Base-by-base conservation (phyloP, 2,888 invertebrate species). In the Eulithis prunata region DNA sequence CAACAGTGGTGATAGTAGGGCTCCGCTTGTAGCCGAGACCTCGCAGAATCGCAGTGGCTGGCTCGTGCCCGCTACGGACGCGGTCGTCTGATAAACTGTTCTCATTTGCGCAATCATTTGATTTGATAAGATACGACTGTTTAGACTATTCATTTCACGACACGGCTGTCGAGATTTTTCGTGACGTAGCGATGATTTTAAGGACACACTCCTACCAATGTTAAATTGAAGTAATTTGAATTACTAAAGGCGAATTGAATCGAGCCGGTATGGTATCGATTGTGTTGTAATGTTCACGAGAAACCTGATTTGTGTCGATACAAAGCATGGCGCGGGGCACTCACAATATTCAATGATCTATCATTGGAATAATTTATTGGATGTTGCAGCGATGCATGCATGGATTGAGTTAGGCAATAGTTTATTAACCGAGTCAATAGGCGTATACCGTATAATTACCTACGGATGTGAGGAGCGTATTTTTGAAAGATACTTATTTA, bases 41-140 rank as follows among this genome's bases (percentile, higher is more conserved):
- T 84, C 85, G 82, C 78, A 74, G 82, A 56, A 36, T 67, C 53
- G 53, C 64, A 65, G 56, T 60, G 38, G 55, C 61, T 83, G 83
- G 82, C 78, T 80, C 77, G 78, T 74, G 78, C 75, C 74, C 75
- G 75, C 68, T 71, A 68, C 75, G 77, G 66, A 71, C 78, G 80
- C 81, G 82, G 72, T 79, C 72, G 79, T 72, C 74, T 80, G 86
- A 85, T 85, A 86, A 86, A 89, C 87, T 87, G 88, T 76, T 87
- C 90, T 88, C 89, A 86, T 91, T 92, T 89, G 88, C 85, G 87
- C 90, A 90, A 88, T 86, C 85, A 75, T 84, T 78, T 81, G 82
- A 85, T 88, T 87, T 86, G 92, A 92, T 92, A 91, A 87, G 86
- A 87, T 88, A 89, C 80, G 78, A 84, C 73, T 86, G 84, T 89